phyloP scores from a whole-genome alignment of 2,888 invertebrate genomes.

The Entomobrya multifasciata region DNA sequence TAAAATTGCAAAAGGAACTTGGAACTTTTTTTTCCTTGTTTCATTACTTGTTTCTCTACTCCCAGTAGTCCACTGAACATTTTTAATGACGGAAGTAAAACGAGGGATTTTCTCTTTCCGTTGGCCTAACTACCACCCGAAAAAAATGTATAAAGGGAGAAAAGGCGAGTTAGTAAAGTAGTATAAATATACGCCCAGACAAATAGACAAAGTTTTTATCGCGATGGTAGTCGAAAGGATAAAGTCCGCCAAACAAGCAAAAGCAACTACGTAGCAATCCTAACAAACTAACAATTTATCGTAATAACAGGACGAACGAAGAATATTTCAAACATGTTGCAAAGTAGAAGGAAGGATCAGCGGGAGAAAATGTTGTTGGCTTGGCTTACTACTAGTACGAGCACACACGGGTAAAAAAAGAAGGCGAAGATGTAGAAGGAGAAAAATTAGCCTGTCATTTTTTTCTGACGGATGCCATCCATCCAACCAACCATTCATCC shows the following conservation, averaged over 20 bases:
- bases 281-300: too few relatives aligned
- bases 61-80: conserved; percentile 1
- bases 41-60: neutral
- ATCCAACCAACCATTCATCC: conserved; percentile 61
- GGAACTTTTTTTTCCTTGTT: neutral
- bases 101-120: neutral
- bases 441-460: conserved; percentile 33
- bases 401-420: too few relatives aligned
- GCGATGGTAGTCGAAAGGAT: too few relatives aligned
- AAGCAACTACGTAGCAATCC: too few relatives aligned
- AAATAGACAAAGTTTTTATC: neutral
- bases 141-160: neutral
- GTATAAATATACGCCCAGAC: neutral
- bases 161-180: too few relatives aligned
- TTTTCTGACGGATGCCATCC: conserved; percentile 53
- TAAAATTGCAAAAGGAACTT: neutral
- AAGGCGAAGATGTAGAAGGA: too few relatives aligned
- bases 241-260: too few relatives aligned
- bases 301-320: too few relatives aligned
- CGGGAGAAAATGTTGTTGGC: too few relatives aligned
- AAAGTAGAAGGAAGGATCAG: too few relatives aligned
- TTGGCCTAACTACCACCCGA: neutral
- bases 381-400: too few relatives aligned
- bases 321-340: too few relatives aligned
- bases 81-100: conserved; percentile 3